A percentile compares a stretch with the other conserved stretches of the same genome.
Evolutionary conservation across 1,140 invertebrate genomes (phyloP).

Genomic region (Drosophila sproati): DNA sequence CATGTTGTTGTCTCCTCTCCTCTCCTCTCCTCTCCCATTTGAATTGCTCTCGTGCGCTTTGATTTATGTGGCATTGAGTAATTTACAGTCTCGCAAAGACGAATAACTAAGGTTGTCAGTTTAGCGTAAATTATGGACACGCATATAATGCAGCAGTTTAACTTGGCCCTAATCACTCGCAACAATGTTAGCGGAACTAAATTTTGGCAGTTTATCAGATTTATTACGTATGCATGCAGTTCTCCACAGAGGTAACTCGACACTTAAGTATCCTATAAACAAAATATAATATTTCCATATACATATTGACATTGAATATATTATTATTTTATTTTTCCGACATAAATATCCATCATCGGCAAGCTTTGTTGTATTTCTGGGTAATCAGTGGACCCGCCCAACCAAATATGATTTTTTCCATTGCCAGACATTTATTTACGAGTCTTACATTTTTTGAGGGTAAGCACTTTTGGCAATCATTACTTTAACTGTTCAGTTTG

Average conservation of each 20-base stretch:
- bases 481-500: too few species aligned
- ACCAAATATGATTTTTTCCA: too few species aligned
- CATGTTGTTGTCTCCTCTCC: constrained; percentile 7
- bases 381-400: too few species aligned
- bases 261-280: too few species aligned
- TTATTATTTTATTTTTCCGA: too few species aligned
- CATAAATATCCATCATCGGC: background rate
- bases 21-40: constrained; percentile 16
- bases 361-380: too few species aligned
- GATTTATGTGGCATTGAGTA: constrained; percentile 75
- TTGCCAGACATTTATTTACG: too few species aligned
- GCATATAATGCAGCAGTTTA: constrained; percentile 10
- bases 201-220: constrained; percentile 25
- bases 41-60: constrained; percentile 53
- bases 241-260: too few species aligned
- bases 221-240: background rate
- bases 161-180: constrained; percentile 24
- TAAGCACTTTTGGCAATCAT: too few species aligned
- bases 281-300: too few species aligned
- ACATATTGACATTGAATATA: too few species aligned
- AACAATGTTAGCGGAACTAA: background rate
- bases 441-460: too few species aligned
- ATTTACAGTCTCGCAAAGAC: constrained; percentile 58
- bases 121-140: constrained; percentile 38
- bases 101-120: constrained; percentile 22